Base-by-base conservation (phyloP, 92 coral and sea anemone species). In the Plumapathes pennacea region DNA sequence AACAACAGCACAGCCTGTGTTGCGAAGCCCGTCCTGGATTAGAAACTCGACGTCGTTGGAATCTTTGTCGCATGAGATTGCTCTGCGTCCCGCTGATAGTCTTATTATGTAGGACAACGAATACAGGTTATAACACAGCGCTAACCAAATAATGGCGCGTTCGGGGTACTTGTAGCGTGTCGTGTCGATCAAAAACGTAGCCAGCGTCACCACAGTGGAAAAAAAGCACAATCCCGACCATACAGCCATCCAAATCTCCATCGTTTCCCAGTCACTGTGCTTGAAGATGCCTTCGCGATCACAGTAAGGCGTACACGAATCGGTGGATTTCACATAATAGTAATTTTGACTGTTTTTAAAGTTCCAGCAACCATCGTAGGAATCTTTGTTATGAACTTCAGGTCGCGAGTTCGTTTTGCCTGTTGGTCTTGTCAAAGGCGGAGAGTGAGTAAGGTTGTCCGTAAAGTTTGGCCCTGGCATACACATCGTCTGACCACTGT, bases 1-100 rank as follows among this genome's bases (percentile, higher is more conserved):
- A 29, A 88, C 96, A 31, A 89, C 60, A 3, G 97, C 96, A 42
- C 99, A 94, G 25, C 91, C 92, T 14, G 99, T 90, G 54, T 89
- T 94, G n/a, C 99, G 58, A 4, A 89, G 82, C 10, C 89, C 99
- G 67, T 89, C 89, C 65, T 84, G 96, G 32, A 90, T 89, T 30
- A 90, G 86, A 57, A 88, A 90, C 33, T 72, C 60, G 1, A 81
- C 80, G 14, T 70, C 80, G 8, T 73, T 38, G 14, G 65, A 81
- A 32, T 89, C 90, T n/a, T 59, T 73, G 44, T 89, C 90, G 67
- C 99, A 94, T 3, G 99, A 85, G 37, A 94, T 86, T 15, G 85
- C 77, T 32, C 67, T 57, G 41, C 99, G 94, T 3, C 99, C 99
- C 22, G 96, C 83, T 27, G 78, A 83, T 0, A 94, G 50, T 3